Evolutionary conservation across 2,888 invertebrate species (phyloP), one percentile per base, ranked within the genome.

Genomic region (Stegophylla sp.): DNA sequence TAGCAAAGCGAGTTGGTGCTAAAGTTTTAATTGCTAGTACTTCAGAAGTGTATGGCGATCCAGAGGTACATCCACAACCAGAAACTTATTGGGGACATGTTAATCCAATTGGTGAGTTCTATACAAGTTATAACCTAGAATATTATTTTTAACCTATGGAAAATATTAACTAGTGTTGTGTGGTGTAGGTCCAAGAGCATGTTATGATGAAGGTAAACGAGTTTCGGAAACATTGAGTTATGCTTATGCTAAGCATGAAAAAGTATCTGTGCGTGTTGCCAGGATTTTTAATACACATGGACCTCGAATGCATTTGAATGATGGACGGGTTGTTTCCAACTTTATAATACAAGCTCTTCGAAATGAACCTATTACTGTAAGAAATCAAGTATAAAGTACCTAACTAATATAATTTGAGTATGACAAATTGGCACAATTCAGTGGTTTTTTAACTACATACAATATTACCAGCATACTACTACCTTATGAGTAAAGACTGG

Each of bases 61-160:
- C 99, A 0, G 94, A 95, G 87, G 95, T 95, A 17, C 99, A 99
- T 89, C 99, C 99, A 0, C 99, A 99, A 86, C 92, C 94, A 0
- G 99, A 99, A 88, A 93, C 94, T 0, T 98, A 98, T 86, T 99
- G 98, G 98, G 99, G 99, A 0, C 95, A 99, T 87, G 99, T 99
- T 0, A 99, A 99, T 89, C 98, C 98, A 10, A 98, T 99, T 85
- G 95, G 93, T 91, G 87, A 87, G 9, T 45, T 45, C 56, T 51
- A 56, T 34, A 1, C 15, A 5, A 20, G 13, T 71, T n/a, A 43
- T 4, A 48, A 34, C 34, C 3, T 51, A 28, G 20, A 23, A 43
- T 43, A 51, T 51, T 73, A n/a, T 73, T 56, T 56, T 72, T 9
- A 56, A 17, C 10, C 15, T 13, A 15, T n/a, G 28, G 1, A 51